A percentile compares a stretch with the other conserved stretches of the same genome.
These are phyloP conservation scores for Cylindroiulus punctatus DNA, from an alignment of 2,888 invertebrate genomes.

Conservation along the genomic window DNA sequence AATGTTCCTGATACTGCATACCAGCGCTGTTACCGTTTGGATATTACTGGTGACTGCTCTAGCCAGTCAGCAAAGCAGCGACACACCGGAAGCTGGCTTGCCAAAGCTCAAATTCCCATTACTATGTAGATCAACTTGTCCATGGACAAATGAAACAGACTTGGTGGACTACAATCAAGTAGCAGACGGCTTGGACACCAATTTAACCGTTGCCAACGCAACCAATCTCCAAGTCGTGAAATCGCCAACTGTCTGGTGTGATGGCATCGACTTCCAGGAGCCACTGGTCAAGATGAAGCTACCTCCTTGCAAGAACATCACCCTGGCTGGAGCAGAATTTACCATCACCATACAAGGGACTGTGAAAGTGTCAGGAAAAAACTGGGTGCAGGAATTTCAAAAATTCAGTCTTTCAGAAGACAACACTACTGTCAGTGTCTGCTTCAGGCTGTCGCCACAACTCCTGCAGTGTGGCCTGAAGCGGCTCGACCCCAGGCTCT, in stretches of 20 bases:
- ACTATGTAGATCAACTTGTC: not conserved
- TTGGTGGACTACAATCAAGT: not conserved
- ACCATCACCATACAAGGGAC: not conserved
- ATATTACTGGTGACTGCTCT: not conserved
- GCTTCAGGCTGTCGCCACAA: conserved; percentile 53
- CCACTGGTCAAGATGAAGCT: conserved; percentile 13
- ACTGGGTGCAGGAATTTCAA: not conserved
- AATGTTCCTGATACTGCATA: not conserved
- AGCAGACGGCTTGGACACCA: not conserved
- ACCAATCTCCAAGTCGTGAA: not conserved
- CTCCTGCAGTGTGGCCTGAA: conserved; percentile 50
- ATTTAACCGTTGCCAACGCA: not conserved
- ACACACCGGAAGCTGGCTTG: not conserved
- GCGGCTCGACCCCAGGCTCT: not conserved
- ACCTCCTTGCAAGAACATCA: conserved; percentile 48
- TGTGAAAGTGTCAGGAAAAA: not conserved
- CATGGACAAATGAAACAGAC: not conserved
- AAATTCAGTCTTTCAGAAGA: conserved; percentile 41
- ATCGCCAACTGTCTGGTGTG: not conserved
- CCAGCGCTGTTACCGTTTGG: not conserved
- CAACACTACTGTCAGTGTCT: conserved; percentile 41
- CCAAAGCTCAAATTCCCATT: not conserved
- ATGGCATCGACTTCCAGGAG: not conserved
- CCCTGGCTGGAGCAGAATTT: not conserved
- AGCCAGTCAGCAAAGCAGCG: not conserved